Percentiles rank a stretch among this genome's conserved stretches.
These are phyloP conservation scores for Sparidentex hasta DNA, from an alignment of 2,797 vertebrate species.

Conservation along the genomic window DNA sequence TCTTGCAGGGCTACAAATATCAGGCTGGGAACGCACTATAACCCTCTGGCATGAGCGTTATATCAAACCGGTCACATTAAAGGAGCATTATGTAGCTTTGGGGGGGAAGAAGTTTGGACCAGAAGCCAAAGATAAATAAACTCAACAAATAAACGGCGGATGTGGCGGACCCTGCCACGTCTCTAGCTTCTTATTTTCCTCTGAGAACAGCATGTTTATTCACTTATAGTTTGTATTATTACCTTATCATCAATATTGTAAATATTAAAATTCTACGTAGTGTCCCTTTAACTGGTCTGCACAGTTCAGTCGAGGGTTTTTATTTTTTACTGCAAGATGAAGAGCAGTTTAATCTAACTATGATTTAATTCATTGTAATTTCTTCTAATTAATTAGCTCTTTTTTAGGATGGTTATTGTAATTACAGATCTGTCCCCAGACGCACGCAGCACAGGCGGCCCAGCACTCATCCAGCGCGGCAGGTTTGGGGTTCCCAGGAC, in stretches of 20 bases:
- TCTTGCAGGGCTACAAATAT: constrained; percentile 23
- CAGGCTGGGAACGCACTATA: constrained; percentile 26
- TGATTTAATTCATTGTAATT: constrained; percentile 30
- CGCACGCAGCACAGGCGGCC: background rate
- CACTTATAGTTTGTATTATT: too few species aligned
- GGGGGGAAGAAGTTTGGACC: too few species aligned
- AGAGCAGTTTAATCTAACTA: constrained; percentile 19
- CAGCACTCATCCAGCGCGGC: background rate
- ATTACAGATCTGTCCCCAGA: constrained; percentile 22
- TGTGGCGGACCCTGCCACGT: too few species aligned
- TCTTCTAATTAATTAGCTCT: constrained; percentile 13
- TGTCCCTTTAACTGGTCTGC: too few species aligned
- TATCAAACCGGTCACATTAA: constrained; percentile 32
- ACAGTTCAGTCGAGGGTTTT: constrained; percentile 23
- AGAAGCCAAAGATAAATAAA: too few species aligned
- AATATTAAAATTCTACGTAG: too few species aligned
- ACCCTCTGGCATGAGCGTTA: constrained; percentile 35
- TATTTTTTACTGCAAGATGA: background rate
- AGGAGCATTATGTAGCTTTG: background rate
- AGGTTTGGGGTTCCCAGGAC: constrained; percentile 7
- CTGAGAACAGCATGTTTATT: too few species aligned
- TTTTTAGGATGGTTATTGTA: constrained; percentile 6
- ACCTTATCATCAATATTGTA: too few species aligned
- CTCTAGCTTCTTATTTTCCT: too few species aligned
- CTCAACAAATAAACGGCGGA: too few species aligned